phyloP scores from a whole-genome alignment of 35 echinoderm and acorn worm genomes.

The Ophiothrix spiculata region DNA sequence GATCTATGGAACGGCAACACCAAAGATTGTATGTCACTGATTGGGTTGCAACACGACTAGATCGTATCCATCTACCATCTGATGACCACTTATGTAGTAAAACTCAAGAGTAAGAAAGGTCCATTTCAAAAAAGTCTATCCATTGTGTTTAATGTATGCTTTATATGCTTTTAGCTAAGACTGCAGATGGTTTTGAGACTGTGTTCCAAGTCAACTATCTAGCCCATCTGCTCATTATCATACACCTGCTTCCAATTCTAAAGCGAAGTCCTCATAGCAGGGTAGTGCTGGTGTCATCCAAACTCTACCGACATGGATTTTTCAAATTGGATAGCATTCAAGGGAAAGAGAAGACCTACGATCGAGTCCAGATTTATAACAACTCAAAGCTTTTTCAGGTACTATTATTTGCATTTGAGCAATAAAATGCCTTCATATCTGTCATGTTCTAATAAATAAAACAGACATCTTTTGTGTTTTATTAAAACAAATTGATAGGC shows the following conservation, averaged over 20 bases:
- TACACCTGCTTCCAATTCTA: constrained; percentile 73
- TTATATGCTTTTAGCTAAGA: constrained; percentile 1
- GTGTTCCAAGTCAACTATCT: constrained; percentile 87
- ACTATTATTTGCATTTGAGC: neutral
- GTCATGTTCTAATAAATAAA: too few species aligned
- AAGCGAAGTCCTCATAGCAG: constrained; percentile 39
- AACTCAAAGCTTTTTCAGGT: constrained; percentile 64
- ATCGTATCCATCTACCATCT: too few species aligned
- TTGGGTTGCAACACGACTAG: too few species aligned
- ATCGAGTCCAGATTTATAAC: constrained; percentile 12
- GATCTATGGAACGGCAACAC: too few species aligned
- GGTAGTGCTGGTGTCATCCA: constrained; percentile 58
- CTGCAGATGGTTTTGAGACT: constrained; percentile 57
- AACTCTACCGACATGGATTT: neutral
- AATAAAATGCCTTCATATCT: neutral
- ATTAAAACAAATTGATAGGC: too few species aligned
- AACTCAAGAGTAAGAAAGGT: too few species aligned
- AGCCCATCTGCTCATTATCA: constrained; percentile 64
- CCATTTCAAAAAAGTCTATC: too few species aligned
- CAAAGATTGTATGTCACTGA: too few species aligned
- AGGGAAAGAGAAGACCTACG: constrained; percentile 19
- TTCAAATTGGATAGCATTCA: constrained; percentile 54
- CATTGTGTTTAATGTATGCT: too few species aligned
- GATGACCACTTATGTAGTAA: too few species aligned
- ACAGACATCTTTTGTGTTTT: too few species aligned